Evolutionary conservation across 2,797 vertebrate species (phyloP).

Genomic region (Melanotaenia maccullochi): DNA sequence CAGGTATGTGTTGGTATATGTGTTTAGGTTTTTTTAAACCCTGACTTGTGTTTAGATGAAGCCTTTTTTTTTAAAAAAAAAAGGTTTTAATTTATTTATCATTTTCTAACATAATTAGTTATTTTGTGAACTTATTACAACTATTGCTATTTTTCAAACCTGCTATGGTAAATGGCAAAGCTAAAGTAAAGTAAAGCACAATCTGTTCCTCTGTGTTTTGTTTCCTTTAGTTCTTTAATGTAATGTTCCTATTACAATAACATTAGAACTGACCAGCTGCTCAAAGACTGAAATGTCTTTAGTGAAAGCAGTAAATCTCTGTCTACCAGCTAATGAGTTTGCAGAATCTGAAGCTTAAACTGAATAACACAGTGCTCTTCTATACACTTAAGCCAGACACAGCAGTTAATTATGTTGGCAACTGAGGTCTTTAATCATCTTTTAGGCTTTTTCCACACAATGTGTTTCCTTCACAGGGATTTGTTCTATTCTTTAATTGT

Average conservation of each 20-base stretch:
- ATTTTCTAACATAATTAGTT: no score
- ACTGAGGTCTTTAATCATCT: conserved; percentile 7
- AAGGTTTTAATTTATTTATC: no score
- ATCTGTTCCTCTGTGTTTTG: background rate
- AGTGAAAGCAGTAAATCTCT: background rate
- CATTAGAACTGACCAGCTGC: background rate
- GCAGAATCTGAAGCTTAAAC: conserved; percentile 9
- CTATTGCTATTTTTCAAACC: no score
- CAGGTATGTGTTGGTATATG: no score
- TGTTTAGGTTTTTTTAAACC: no score
- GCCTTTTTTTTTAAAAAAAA: no score
- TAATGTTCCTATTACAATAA: background rate
- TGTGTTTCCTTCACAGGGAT: background rate
- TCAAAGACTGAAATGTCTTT: conserved; percentile 6
- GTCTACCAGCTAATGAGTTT: conserved; percentile 2
- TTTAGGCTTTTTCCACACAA: background rate
- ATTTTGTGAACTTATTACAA: no score
- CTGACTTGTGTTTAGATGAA: no score
- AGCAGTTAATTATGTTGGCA: conserved; percentile 6
- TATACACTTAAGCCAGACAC: background rate
- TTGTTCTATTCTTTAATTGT: conserved; percentile 10
- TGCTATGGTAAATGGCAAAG: no score
- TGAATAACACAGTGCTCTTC: conserved; percentile 8
- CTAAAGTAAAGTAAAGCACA: background rate
- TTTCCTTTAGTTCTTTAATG: background rate